Evolutionary conservation across 2,113 vertebrate species (phyloP).

Genomic region (Oryctolagus cuniculus): mOryCun1.1 NC_091452.1:27812501-27813000

Average conservation of each 20-base stretch:
- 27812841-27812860: too few species aligned
- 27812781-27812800: neutral
- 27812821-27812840: neutral
- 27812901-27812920: too few species aligned
- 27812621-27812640: neutral
- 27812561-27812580: neutral
- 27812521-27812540: neutral
- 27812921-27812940: rapidly evolving
- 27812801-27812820: too few species aligned
- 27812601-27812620: too few species aligned
- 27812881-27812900: neutral
- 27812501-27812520: neutral
- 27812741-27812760: too few species aligned
- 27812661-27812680: conserved; percentile 47
- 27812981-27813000: too few species aligned
- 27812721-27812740: neutral
- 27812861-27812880: too few species aligned
- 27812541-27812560: neutral
- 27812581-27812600: neutral
- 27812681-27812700: neutral
- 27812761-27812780: neutral
- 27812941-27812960: too few species aligned
- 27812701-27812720: neutral
- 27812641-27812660: neutral
- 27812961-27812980: too few species aligned